Base-by-base conservation (phyloP, 1,140 invertebrate genomes). In the Mercenaria mercenaria region DNA sequence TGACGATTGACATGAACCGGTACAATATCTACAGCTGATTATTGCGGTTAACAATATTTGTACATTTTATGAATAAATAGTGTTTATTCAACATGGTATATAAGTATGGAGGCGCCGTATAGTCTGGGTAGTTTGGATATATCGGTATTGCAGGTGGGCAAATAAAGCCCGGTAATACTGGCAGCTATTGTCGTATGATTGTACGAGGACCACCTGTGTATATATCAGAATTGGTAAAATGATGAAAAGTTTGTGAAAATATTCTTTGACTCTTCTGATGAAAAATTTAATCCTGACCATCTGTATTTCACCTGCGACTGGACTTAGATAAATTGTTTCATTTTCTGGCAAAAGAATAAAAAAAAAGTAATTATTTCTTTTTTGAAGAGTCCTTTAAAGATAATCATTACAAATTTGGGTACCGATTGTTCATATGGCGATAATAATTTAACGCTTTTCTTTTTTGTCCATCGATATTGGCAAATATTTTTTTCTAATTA, bases 81-180 rank as follows among this genome's bases (percentile, higher is more conserved):
- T 85, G 83, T 85, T 85, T 85, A 85, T 85, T 34, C 64, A 85
- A 59, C 20, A 67, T 50, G 67, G 67, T 85, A 85, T 85, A 74
- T 85, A 85, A 85, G 83, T 85, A 85, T 72, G 37, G 32, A 26
- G 83, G 83, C 83, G 83, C 83, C 83, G n/a, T 85, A 56, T 69
- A 23, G 83, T 85, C 83, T 85, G 67, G 83, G 47, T 74, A 74
- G 69, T 83, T 56, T 85, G 26, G 59, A 52, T 72, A 52, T 72
- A 74, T 85, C 56, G 83, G 43, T 29, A 15, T 39, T 72, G 83
- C 83, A 85, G 83, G 83, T 85, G 83, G 64, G 83, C 69, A 85
- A 85, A 85, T 85, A 85, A 74, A 85, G 43, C 43, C 8, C 56
- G 69, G 67, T 52, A 74, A 76, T 85, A 85, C 82, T 43, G 59